Conservation (phyloP, 2,888 invertebrate genomes). For the Pseudococcus jackbeardsleyi region DNA sequence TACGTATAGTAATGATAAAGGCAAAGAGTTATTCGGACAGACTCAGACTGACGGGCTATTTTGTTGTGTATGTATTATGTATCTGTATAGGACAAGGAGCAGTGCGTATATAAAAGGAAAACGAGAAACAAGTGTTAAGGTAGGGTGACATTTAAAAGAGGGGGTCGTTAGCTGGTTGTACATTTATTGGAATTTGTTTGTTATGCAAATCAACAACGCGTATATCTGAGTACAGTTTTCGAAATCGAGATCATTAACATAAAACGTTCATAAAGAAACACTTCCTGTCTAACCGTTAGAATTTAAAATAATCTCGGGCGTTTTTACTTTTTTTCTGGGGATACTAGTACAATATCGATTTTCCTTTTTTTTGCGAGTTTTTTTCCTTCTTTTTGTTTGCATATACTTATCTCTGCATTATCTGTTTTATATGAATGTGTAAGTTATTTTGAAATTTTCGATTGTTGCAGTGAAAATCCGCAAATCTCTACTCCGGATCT, state of each 20-base stretch:
- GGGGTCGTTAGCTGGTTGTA: constrained; percentile 40
- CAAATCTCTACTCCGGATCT: background rate
- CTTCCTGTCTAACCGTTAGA: constrained; percentile 45
- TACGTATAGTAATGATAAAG: background rate
- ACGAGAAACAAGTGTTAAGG: constrained; percentile 39
- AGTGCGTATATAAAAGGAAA: background rate
- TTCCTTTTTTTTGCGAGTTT: background rate
- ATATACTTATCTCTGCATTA: background rate
- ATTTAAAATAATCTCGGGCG: constrained; percentile 35
- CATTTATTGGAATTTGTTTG: constrained; percentile 48
- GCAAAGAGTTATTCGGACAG: background rate
- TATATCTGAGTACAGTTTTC: constrained; percentile 16
- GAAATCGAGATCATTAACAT: constrained; percentile 54
- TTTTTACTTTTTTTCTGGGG: constrained; percentile 26
- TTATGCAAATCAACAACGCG: constrained; percentile 39
- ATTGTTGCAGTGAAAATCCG: constrained; percentile 10
- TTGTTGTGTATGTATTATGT: background rate
- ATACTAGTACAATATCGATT: background rate
- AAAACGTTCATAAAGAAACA: constrained; percentile 54
- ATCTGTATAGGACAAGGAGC: background rate
- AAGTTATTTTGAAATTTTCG: background rate
- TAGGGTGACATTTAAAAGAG: constrained; percentile 33
- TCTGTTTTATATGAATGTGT: background rate
- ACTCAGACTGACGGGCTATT: background rate
- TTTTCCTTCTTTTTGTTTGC: background rate